Evolutionary conservation across 2,888 invertebrate species (phyloP).

Genomic region (Drymonia ruficornis): DNA sequence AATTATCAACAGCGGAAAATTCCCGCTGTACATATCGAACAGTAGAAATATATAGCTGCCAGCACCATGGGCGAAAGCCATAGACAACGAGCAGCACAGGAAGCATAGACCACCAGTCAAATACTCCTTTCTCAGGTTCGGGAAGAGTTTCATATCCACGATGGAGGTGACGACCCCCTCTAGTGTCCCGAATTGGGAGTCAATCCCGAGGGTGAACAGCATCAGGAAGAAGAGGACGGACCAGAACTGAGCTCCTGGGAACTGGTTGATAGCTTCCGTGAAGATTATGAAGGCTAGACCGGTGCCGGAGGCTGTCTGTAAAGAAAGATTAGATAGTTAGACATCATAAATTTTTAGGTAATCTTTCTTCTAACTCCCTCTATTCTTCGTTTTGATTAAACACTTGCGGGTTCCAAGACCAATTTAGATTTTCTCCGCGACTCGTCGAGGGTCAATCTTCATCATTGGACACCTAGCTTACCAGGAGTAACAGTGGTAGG

Average conservation of each 20-base stretch:
- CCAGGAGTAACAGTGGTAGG: too few species aligned
- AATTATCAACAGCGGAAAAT: slow-evolving; percentile 95
- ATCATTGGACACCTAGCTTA: too few species aligned
- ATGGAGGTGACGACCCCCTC: slow-evolving; percentile 98
- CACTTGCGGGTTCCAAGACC: too few species aligned
- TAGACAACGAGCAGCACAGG: slow-evolving; percentile 92
- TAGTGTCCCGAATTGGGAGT: slow-evolving; percentile 97
- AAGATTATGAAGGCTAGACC: slow-evolving; percentile 98
- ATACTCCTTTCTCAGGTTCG: slow-evolving; percentile 95
- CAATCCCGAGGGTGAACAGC: slow-evolving; percentile 98
- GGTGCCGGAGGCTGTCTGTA: slow-evolving; percentile 97
- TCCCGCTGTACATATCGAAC: slow-evolving; percentile 97
- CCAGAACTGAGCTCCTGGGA: slow-evolving; percentile 98
- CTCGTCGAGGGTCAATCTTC: too few species aligned
- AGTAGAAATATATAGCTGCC: slow-evolving; percentile 97
- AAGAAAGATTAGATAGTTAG: neutral
- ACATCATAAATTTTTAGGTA: too few species aligned
- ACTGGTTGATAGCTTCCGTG: slow-evolving; percentile 99
- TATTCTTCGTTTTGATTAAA: too few species aligned
- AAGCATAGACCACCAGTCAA: slow-evolving; percentile 93
- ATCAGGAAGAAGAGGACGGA: slow-evolving; percentile 98
- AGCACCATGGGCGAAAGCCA: slow-evolving; percentile 96
- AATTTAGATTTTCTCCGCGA: too few species aligned
- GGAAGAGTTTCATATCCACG: slow-evolving; percentile 97
- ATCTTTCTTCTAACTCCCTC: too few species aligned